phyloP scores from a whole-genome alignment of 2,888 invertebrate species.

The Ichneumon xanthorius region DNA sequence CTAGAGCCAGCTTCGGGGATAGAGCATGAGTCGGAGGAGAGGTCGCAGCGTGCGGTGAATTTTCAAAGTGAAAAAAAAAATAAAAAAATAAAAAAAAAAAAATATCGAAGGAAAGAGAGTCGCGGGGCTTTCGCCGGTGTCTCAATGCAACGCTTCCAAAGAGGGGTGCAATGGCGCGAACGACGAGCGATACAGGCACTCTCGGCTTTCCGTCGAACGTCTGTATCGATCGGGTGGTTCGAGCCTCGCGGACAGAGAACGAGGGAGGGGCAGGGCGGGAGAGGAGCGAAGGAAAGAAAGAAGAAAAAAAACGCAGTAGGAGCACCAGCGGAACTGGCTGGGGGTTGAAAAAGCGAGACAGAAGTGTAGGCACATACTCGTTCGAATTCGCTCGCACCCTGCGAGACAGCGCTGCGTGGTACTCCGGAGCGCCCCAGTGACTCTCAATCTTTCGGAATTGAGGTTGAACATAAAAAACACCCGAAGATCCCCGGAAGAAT shows the following conservation, averaged over 20 bases:
- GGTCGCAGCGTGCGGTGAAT: constrained; percentile 14
- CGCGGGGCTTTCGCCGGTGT: constrained; percentile 1
- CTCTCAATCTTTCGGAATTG: constrained; percentile 56
- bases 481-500: constrained; percentile 2
- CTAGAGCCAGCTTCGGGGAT: constrained; percentile 27
- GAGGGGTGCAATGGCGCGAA: constrained; percentile 44
- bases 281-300: constrained; percentile 30
- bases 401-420: constrained; percentile 46
- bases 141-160: constrained; percentile 49
- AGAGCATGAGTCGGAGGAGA: constrained; percentile 29
- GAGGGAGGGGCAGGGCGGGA: background rate
- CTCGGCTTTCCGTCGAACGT: constrained; percentile 65
- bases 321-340: constrained; percentile 48
- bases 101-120: constrained; percentile 10
- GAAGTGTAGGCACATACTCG: constrained; percentile 29
- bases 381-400: constrained; percentile 62
- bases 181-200: constrained; percentile 42
- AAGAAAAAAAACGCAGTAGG: constrained; percentile 34
- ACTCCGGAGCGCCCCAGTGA: constrained; percentile 60
- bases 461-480: constrained; percentile 43
- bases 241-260: constrained; percentile 59
- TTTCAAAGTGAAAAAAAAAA: constrained; percentile 1
- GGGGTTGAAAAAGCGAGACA: constrained; percentile 36
- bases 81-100: constrained; percentile 19
- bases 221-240: constrained; percentile 69